Evolutionary conservation across 2,113 vertebrate species (phyloP).

Genomic region (Micronycteris hirsuta): DNA sequence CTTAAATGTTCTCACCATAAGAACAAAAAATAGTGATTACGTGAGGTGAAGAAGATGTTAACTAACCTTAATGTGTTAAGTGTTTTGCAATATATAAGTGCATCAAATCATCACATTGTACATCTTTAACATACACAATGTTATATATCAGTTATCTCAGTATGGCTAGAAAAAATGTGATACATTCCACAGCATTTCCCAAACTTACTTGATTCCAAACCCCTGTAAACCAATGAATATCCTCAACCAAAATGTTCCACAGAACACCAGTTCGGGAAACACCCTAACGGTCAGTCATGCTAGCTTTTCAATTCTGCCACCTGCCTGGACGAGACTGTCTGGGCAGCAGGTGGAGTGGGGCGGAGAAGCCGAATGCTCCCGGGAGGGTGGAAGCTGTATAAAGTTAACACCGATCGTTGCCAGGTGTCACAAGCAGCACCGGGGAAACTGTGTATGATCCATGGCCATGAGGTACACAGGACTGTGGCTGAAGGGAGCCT

Average conservation of each 20-base stretch:
- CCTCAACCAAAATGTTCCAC: neutral
- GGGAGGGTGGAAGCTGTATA: neutral
- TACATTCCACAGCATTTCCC: neutral
- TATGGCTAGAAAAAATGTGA: neutral
- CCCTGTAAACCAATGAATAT: neutral
- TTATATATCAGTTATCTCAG: neutral
- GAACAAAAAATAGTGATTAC: neutral
- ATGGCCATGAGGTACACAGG: accelerated
- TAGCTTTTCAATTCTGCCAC: neutral
- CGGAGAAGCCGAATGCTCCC: neutral
- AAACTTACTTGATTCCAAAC: neutral
- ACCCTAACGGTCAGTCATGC: neutral
- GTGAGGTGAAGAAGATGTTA: neutral
- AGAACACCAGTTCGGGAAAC: neutral
- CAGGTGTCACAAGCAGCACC: neutral
- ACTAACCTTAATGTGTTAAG: neutral
- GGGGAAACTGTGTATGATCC: neutral
- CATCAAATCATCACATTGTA: neutral
- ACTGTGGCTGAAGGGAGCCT: neutral
- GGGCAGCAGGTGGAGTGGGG: neutral
- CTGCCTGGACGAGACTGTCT: neutral
- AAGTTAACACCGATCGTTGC: neutral
- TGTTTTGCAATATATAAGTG: neutral
- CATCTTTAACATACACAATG: neutral
- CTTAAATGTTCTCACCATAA: neutral